These are phyloP conservation scores for Epinotia bilunana DNA, from an alignment of 2,888 invertebrate genomes.

Conservation along the genomic window DNA sequence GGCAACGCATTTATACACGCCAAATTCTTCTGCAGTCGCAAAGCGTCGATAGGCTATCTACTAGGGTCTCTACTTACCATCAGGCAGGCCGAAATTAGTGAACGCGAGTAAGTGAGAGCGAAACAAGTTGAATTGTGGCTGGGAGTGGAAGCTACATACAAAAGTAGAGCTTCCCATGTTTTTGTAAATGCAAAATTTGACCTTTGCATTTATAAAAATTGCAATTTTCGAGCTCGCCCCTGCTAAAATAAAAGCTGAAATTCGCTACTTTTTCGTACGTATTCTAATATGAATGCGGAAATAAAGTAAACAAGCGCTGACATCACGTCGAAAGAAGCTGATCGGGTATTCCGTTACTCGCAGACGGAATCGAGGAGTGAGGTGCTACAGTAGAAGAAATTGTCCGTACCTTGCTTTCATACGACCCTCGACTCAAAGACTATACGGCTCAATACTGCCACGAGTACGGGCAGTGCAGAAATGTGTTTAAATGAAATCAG, in stretches of 20 bases:
- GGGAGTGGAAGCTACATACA: neutral
- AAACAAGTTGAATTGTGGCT: neutral
- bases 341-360: slow-evolving; percentile 79
- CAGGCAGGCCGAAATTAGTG: no score
- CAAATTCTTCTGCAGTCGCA: no score
- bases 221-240: slow-evolving; percentile 15
- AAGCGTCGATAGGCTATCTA: no score
- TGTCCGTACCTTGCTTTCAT: slow-evolving; percentile 1
- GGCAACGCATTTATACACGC: no score
- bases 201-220: slow-evolving; percentile 21
- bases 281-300: slow-evolving; percentile 51
- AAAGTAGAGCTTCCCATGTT: neutral
- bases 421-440: neutral
- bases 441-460: no score
- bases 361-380: slow-evolving; percentile 77
- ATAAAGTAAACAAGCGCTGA: slow-evolving; percentile 61
- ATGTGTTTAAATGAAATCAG: neutral
- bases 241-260: slow-evolving; percentile 14
- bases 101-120: no score
- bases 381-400: slow-evolving; percentile 35
- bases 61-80: no score
- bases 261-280: slow-evolving; percentile 30
- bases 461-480: neutral
- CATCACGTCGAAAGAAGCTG: slow-evolving; percentile 64
- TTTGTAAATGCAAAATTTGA: no score